These are phyloP conservation scores for Kradibia gibbosae DNA, from an alignment of 1,140 invertebrate species.

Conservation along the genomic window DNA sequence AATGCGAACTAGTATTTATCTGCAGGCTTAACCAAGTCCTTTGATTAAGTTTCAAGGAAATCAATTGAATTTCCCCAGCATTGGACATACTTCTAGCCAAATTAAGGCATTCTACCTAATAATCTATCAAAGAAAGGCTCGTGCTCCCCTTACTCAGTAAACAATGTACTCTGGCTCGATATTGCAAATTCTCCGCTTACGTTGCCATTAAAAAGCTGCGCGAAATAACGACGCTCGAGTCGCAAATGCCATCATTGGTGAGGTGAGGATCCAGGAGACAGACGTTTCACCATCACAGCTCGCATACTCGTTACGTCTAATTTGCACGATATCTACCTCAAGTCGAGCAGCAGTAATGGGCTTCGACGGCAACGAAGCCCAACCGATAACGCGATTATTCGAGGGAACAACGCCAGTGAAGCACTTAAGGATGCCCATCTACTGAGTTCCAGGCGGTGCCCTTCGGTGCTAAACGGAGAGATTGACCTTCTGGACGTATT, in stretches of 20 bases:
- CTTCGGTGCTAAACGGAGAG: background rate
- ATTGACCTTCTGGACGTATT: background rate
- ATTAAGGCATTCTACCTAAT: background rate
- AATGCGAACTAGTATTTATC: background rate
- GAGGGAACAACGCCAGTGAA: background rate
- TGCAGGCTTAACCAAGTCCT: background rate
- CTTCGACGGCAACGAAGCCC: background rate
- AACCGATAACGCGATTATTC: conserved; percentile 31
- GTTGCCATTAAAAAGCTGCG: background rate
- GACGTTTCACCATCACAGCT: background rate
- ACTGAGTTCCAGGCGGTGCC: background rate
- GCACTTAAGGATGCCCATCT: conserved; percentile 5
- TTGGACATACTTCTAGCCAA: background rate
- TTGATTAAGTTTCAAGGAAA: background rate
- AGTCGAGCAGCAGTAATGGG: background rate
- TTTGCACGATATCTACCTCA: background rate
- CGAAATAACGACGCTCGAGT: background rate
- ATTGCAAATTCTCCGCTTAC: too few species aligned
- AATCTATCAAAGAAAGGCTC: background rate
- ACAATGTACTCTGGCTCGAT: too few species aligned
- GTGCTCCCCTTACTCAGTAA: background rate
- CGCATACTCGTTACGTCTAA: background rate
- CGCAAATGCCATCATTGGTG: background rate
- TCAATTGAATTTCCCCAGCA: background rate
- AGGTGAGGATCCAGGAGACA: background rate